Evolutionary conservation across 2,888 invertebrate species (phyloP), one percentile per base, ranked within the genome.

Genomic region (Carterocephalus palaemon): DNA sequence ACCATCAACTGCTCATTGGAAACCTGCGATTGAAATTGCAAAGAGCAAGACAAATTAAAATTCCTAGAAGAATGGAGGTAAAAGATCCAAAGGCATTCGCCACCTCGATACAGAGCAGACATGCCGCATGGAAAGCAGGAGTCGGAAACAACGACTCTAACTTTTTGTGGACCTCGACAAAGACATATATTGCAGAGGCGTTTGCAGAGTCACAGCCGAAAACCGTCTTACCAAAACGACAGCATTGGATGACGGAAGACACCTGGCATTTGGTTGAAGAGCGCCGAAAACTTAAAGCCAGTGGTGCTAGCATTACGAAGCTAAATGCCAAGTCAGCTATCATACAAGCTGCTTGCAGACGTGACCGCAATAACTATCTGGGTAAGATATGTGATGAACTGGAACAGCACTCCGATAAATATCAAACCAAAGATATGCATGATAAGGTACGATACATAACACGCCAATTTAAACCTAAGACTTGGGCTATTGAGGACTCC

Each of bases 1-100:
- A 32, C 8, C 32, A 32, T 17, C n/a, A 32, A 17, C 17, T 32
- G 5, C 17, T 32, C 4, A 16, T 32, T n/a, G 15, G 16, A 9
- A 15, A 17, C 2, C 16, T 32, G 16, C 9, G 9, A 8, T 3
- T 32, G 1, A 32, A 32, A 17, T 8, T 32, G 4, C 15, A 32
- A 8, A 16, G n/a, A 16, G n/a, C 32, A 3, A 15, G 10, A n/a
- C 4, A 7, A n/a, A n/a, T n/a, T n/a, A n/a, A n/a, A n/a, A n/a
- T n/a, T n/a, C n/a, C n/a, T n/a, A n/a, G n/a, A n/a, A 15, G 17
- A 32, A 32, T 16, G 17, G 3, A 32, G 4, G 13, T 32, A 15
- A 15, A 7, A 7, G 16, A 16, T 32, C 6, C 6, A 8, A 6
- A 3, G 5, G 7, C 15, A 4, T 7, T 16, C 15, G 8, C 13